Evolutionary conservation across 1,140 invertebrate genomes (phyloP).

Genomic region (Pseudomyrmex concolor): DNA sequence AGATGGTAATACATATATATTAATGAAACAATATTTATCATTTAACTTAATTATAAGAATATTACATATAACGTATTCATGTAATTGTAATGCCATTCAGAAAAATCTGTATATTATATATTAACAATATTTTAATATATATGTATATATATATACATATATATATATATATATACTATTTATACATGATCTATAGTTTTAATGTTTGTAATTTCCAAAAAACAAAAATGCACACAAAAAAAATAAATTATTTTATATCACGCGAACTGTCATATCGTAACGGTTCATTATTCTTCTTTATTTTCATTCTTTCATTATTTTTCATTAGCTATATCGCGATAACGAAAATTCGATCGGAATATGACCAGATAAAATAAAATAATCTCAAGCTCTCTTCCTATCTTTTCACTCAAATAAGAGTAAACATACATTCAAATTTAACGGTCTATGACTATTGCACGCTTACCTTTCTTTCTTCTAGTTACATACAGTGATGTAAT

Average conservation of each 20-base stretch:
- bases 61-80: conserved; percentile 45
- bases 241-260: conserved; percentile 24
- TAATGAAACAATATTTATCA: conserved; percentile 34
- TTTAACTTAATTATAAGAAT: conserved; percentile 47
- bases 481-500: conserved; percentile 37
- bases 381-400: conserved; percentile 29
- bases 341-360: conserved; percentile 21
- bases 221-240: conserved; percentile 8
- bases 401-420: conserved; percentile 14
- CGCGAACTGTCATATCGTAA: conserved; percentile 1
- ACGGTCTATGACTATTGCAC: conserved; percentile 40
- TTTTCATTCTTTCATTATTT: no score
- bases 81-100: conserved; percentile 53
- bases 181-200: conserved; percentile 15
- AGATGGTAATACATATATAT: conserved; percentile 26
- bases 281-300: neutral
- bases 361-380: conserved; percentile 19
- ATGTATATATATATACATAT: conserved; percentile 7
- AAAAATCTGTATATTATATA: conserved; percentile 42
- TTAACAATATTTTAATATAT: conserved; percentile 30
- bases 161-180: conserved; percentile 14
- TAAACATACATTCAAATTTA: conserved; percentile 35
- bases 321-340: neutral
- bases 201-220: conserved; percentile 14
- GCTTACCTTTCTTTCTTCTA: conserved; percentile 33